Evolutionary conservation across 2,797 vertebrate genomes (phyloP).

Genomic region (Eulemur rubriventer): DNA sequence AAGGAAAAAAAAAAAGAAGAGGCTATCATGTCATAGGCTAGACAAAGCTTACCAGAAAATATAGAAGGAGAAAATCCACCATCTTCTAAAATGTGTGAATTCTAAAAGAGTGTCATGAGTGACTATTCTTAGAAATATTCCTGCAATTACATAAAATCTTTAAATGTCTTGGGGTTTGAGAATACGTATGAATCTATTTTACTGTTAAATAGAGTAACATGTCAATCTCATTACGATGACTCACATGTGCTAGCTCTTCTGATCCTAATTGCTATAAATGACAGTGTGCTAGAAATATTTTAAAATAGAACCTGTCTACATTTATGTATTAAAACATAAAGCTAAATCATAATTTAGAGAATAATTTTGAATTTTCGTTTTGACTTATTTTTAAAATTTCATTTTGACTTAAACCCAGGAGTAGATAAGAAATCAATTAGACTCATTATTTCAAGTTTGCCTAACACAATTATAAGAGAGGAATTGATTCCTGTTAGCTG

Average conservation of each 20-base stretch:
- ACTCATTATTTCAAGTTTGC: not conserved
- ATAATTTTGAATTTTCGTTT: conserved; percentile 3
- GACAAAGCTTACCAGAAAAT: not conserved
- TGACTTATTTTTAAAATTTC: not conserved
- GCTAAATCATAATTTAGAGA: not conserved
- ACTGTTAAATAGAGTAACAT: not conserved
- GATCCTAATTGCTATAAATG: conserved; percentile 36
- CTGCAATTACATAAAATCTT: not conserved
- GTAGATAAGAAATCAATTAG: not conserved
- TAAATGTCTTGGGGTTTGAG: not conserved
- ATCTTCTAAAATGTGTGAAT: not conserved
- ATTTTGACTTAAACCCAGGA: not conserved
- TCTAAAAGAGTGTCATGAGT: not conserved
- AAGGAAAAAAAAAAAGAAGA: not conserved
- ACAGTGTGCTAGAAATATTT: conserved; percentile 35
- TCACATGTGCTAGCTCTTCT: conserved; percentile 27
- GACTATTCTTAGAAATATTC: not conserved
- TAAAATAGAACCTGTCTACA: conserved; percentile 23
- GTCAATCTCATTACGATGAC: not conserved
- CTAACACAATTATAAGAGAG: not conserved
- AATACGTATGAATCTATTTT: not conserved
- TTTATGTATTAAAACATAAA: conserved; percentile 7
- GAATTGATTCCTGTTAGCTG: not conserved
- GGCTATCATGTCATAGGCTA: too few relatives aligned
- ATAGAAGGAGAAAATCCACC: not conserved